Percentiles rank a stretch among this genome's conserved stretches.
phyloP scores from a whole-genome alignment of 2,797 vertebrate species.

The Eidolon dupreanum region DNA sequence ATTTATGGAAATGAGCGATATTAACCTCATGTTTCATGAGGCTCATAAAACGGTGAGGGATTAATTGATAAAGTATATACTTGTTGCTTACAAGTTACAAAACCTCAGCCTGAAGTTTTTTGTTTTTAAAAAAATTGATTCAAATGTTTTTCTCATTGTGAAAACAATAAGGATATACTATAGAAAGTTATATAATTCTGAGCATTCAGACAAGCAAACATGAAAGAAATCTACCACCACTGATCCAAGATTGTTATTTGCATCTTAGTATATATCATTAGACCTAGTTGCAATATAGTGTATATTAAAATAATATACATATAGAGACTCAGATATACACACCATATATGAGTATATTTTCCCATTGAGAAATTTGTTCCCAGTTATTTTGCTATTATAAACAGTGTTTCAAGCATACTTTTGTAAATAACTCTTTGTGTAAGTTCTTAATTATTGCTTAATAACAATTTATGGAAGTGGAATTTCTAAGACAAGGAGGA shows the following conservation, averaged over 20 bases:
- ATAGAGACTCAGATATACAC: neutral
- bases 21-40: neutral
- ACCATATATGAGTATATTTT: neutral
- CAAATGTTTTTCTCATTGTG: neutral
- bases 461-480: neutral
- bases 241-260: neutral
- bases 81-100: neutral
- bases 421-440: neutral
- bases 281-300: neutral
- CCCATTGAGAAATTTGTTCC: neutral
- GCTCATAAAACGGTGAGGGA: neutral
- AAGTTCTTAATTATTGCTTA: constrained; percentile 15
- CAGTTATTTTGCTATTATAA: neutral
- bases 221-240: neutral
- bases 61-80: neutral
- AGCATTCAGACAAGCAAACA: neutral
- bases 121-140: neutral
- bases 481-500: neutral
- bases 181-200: neutral
- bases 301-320: neutral
- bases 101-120: neutral
- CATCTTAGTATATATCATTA: neutral
- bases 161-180: neutral
- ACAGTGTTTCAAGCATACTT: neutral
- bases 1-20: neutral